These are phyloP conservation scores for Pterocles gutturalis DNA, from an alignment of 2,113 vertebrate species.

Conservation along the genomic window DNA sequence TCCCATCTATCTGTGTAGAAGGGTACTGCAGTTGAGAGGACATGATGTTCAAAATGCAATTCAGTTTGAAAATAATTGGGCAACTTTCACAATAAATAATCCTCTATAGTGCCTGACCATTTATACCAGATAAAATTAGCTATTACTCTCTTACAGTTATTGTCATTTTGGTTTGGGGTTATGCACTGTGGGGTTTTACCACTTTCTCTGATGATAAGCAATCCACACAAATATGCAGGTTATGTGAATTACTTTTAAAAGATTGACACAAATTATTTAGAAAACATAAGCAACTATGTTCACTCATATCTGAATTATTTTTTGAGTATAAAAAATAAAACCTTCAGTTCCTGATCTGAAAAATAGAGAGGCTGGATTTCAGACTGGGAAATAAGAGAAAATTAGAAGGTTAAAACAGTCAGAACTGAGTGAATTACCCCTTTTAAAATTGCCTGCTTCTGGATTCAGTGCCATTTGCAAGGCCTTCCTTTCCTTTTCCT, in stretches of 20 bases:
- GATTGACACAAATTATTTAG: not conserved
- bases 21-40: not conserved
- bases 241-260: constrained; percentile 7
- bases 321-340: not conserved
- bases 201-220: not conserved
- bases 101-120: not conserved
- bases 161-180: not conserved
- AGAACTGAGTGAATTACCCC: not conserved
- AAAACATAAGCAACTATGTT: not conserved
- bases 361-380: not conserved
- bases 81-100: not conserved
- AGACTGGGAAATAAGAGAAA: not conserved
- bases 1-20: not conserved
- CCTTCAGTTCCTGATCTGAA: not conserved
- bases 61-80: not conserved
- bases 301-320: not conserved
- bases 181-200: not conserved
- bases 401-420: constrained; percentile 26
- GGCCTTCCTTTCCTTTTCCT: not conserved
- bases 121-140: not conserved
- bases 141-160: not conserved
- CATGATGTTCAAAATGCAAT: not conserved
- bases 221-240: not conserved
- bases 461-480: not conserved
- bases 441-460: constrained; percentile 10